phyloP scores from a whole-genome alignment of 2,113 vertebrate species.

The Ariopsis seemanni region DNA sequence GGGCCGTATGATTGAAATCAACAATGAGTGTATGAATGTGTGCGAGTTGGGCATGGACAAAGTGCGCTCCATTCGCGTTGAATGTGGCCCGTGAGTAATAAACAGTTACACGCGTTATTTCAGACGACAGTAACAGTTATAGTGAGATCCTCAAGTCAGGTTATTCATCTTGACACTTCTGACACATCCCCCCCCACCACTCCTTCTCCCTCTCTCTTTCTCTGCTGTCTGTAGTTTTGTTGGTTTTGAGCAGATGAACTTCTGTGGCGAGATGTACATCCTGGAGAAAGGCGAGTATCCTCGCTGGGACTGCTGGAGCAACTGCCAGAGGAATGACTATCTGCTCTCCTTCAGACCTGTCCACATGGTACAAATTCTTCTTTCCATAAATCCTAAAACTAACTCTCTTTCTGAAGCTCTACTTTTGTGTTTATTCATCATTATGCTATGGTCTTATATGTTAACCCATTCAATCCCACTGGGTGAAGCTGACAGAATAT shows the following conservation, averaged over 20 bases:
- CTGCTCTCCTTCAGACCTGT: conserved; percentile 81
- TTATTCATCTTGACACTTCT: conserved; percentile 13
- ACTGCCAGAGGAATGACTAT: conserved; percentile 78
- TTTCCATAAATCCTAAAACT: neutral
- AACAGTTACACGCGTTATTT: conserved; percentile 26
- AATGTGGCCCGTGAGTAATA: conserved; percentile 73
- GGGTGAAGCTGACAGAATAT: neutral
- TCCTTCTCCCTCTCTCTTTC: conserved; percentile 3
- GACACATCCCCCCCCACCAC: neutral
- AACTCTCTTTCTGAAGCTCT: neutral
- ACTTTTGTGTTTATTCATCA: neutral
- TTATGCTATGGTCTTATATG: neutral
- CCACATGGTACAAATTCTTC: conserved; percentile 68
- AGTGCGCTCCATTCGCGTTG: conserved; percentile 72
- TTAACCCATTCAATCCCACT: neutral
- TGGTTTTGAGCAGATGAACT: conserved; percentile 62
- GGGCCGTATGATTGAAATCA: conserved; percentile 74
- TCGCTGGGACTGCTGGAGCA: conserved; percentile 82
- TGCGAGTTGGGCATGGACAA: conserved; percentile 74
- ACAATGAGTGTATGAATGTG: conserved; percentile 70
- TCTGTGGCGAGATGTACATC: conserved; percentile 72
- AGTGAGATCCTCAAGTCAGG: conserved; percentile 19
- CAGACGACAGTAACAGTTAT: conserved; percentile 37
- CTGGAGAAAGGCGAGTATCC: conserved; percentile 82
- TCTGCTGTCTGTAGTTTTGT: conserved; percentile 48